Evolutionary conservation across 1,140 invertebrate genomes (phyloP), one percentile per base, ranked within the genome.

Genomic region (Agraylea sexmaculata): DNA sequence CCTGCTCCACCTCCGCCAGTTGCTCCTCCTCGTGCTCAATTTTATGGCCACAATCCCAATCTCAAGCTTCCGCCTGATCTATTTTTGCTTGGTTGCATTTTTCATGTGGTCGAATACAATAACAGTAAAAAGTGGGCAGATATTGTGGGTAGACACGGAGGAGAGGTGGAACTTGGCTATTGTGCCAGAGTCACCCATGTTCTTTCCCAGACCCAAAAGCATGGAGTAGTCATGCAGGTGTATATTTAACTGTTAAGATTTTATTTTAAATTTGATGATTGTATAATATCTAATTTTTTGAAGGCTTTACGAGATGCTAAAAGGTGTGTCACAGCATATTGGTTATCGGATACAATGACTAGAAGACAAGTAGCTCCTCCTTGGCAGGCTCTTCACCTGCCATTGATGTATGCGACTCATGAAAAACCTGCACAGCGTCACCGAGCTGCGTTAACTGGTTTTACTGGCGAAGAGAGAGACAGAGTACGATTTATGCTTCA

Each of bases 31-130:
- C 64, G 81, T 28, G 68, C 77, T 20, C 74, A 83, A 51, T 88
- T 86, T 60, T 87, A 85, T 58, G 87, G 83, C 3, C 85, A 88
- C 59, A 87, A 87, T 65, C 85, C 82, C 5, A 87, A 83, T 59
- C 62, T 86, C 15, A 87, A 86, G 68, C 62, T 95, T 37, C 88
- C 90, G 7, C 74, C 82, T 0, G 86, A 92, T 52, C 66, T 89
- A 31, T 95, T 88, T 61, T 59, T 96, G 4, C 66, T 94, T 2
- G 92, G 91, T 6, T 96, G 92, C 60, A 79, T 92, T 10, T 96
- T 97, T 50, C 79, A 81, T 48, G 83, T 92, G 37, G 78, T 83
- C 19, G 83, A 87, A 48, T 83, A 77, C 54, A 74, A 84, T 38
- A 73, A 77, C 48, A 62, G 76, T 30, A 70, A 62, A 21, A 66